Evolutionary conservation across 2,113 vertebrate genomes (phyloP).

Genomic region (Peromyscus maniculatus): DNA sequence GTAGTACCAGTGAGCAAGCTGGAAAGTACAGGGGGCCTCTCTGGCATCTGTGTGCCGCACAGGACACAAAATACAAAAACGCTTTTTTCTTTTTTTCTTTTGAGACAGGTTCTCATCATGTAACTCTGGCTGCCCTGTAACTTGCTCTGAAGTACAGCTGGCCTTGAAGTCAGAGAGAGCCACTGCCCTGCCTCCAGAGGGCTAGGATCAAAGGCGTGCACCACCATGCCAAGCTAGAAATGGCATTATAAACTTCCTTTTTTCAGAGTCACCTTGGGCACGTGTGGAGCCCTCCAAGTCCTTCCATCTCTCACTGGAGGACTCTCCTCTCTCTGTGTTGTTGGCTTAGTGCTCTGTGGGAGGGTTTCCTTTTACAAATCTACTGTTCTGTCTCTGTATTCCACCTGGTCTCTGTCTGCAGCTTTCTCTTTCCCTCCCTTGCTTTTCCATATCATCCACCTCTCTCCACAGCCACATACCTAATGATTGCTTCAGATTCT

Average conservation of each 20-base stretch:
- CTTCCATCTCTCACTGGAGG: background rate
- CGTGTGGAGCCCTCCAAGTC: background rate
- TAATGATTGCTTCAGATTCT: background rate
- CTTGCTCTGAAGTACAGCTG: background rate
- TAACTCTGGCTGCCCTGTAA: background rate
- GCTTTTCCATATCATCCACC: too few species aligned
- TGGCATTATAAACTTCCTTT: background rate
- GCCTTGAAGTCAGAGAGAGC: background rate
- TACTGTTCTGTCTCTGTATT: background rate
- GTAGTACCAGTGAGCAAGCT: background rate
- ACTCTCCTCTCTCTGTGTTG: background rate
- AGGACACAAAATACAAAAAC: background rate
- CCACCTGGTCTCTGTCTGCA: too few species aligned
- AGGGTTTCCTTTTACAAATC: background rate
- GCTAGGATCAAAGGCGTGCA: background rate
- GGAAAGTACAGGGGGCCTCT: background rate
- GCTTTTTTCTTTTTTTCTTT: too few species aligned
- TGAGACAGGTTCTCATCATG: too few species aligned
- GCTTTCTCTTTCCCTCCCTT: too few species aligned
- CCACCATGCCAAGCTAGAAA: background rate
- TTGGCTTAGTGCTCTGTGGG: background rate
- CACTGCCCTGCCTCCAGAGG: background rate
- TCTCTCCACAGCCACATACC: too few species aligned
- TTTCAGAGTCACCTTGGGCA: background rate
- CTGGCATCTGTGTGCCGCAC: background rate